Conservation (phyloP, 2,113 vertebrate species). For the Camarhynchus parvulus region DNA sequence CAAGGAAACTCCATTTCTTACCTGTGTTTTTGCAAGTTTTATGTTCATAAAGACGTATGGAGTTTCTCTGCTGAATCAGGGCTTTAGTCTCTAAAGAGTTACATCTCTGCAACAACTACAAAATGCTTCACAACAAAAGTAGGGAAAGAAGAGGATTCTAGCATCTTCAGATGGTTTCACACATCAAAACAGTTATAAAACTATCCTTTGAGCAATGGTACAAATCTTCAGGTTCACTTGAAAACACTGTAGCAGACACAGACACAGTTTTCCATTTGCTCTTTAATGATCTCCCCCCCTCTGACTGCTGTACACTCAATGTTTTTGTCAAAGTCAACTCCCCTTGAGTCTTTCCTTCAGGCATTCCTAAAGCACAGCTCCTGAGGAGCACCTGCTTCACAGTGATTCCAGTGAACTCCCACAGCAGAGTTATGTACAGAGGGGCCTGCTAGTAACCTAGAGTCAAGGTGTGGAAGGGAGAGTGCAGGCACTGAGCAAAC, state of each 20-base stretch:
- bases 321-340: neutral
- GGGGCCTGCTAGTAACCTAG: neutral
- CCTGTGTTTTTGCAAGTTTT: neutral
- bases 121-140: neutral
- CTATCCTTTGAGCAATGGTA: neutral
- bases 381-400: neutral
- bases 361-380: neutral
- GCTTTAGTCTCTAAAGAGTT: neutral
- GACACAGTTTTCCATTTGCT: neutral
- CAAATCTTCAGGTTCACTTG: neutral
- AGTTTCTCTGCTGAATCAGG: neutral
- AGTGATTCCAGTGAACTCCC: neutral
- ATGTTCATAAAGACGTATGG: neutral
- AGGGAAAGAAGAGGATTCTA: neutral
- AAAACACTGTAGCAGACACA: neutral
- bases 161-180: neutral
- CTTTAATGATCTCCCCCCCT: neutral
- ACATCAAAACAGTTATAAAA: neutral
- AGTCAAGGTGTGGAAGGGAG: neutral
- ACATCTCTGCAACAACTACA: neutral
- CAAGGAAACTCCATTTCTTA: neutral
- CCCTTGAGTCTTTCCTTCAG: neutral
- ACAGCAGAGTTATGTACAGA: neutral
- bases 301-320: neutral
- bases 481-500: neutral